A percentile compares a stretch with the other conserved stretches of the same genome.
These are phyloP conservation scores for Spialia ferax DNA, from an alignment of 2,888 invertebrate genomes.

Conservation along the genomic window DNA sequence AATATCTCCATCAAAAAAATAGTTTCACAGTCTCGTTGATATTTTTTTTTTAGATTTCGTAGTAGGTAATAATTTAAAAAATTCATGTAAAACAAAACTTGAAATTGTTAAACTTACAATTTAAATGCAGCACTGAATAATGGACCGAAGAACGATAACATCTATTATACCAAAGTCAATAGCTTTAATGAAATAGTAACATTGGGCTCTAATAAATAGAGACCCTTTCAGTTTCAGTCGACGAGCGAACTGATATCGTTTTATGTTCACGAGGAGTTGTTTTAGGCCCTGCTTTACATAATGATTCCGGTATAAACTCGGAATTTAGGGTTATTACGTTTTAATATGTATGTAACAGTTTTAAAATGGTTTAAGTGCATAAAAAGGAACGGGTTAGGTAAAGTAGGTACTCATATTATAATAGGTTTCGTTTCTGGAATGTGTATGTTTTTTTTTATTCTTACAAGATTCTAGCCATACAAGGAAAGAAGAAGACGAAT, in stretches of 20 bases:
- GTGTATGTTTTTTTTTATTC: too few relatives aligned
- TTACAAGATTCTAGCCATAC: too few relatives aligned
- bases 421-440: too few relatives aligned
- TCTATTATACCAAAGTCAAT: conserved; percentile 8
- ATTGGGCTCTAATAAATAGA: conserved; percentile 31
- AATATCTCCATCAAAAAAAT: too few relatives aligned
- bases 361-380: conserved; percentile 48
- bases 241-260: conserved; percentile 67
- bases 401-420: background rate
- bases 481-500: too few relatives aligned
- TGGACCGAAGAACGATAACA: background rate
- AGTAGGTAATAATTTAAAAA: background rate
- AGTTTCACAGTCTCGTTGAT: too few relatives aligned
- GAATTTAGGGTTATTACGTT: conserved; percentile 56
- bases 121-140: conserved; percentile 7
- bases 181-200: conserved; percentile 25
- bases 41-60: too few relatives aligned
- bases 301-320: conserved; percentile 65
- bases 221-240: conserved; percentile 54
- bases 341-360: conserved; percentile 54
- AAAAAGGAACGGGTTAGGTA: conserved; percentile 34
- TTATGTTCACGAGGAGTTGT: conserved; percentile 72
- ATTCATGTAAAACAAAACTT: background rate
- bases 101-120: background rate
- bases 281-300: conserved; percentile 77